phyloP scores from a whole-genome alignment of 2,797 vertebrate species.

The Cuculus canorus region DNA sequence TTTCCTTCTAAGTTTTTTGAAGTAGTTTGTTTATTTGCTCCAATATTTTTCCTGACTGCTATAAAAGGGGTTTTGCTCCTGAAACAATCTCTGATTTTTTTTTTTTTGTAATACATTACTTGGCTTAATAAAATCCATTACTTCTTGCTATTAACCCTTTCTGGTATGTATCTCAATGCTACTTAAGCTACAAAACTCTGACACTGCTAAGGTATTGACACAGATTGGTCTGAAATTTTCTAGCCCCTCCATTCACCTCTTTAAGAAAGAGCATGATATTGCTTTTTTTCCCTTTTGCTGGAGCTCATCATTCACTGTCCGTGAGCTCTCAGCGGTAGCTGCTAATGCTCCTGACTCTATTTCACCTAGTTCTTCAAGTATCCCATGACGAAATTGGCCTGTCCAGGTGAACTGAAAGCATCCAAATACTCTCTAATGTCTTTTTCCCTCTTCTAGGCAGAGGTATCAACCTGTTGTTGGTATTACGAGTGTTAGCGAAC shows the following conservation, averaged over 20 bases:
- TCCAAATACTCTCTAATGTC: background rate
- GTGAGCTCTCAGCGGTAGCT: background rate
- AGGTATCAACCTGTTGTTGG: background rate
- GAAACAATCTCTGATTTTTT: background rate
- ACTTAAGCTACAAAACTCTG: background rate
- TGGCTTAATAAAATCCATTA: background rate
- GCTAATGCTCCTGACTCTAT: background rate
- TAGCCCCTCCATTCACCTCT: background rate
- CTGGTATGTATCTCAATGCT: background rate
- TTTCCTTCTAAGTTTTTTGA: background rate
- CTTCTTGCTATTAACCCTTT: background rate
- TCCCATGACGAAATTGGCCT: background rate
- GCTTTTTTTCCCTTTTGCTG: background rate
- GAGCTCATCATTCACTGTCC: background rate
- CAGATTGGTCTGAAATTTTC: background rate
- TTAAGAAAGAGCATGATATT: background rate
- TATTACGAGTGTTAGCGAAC: background rate
- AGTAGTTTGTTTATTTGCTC: conserved; percentile 34
- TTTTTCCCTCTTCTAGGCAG: background rate
- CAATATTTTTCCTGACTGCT: background rate
- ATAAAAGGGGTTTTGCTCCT: background rate
- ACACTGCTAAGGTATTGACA: background rate
- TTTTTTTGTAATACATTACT: background rate
- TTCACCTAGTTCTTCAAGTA: background rate
- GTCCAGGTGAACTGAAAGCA: background rate